These are phyloP conservation scores for Bradypodion ventrale DNA, from an alignment of 2,797 vertebrate species.

Conservation along the genomic window DNA sequence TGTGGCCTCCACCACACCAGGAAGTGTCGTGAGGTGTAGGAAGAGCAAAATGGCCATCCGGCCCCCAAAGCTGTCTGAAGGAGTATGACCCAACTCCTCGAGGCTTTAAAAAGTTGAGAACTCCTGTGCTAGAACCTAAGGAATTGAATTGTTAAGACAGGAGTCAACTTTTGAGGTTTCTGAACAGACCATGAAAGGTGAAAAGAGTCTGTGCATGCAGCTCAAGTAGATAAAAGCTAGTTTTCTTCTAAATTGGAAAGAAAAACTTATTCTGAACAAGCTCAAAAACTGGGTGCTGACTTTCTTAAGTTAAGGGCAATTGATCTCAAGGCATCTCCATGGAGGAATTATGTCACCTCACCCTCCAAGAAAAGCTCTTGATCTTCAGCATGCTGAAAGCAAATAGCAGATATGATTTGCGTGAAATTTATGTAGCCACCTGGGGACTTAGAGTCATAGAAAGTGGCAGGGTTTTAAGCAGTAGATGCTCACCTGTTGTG, in stretches of 20 bases:
- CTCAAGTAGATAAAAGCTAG: neutral
- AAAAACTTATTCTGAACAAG: neutral
- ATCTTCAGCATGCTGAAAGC: neutral
- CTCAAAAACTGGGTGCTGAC: neutral
- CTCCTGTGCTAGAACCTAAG: too few species aligned
- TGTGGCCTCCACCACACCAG: too few species aligned
- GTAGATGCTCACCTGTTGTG: neutral
- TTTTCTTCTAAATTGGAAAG: neutral
- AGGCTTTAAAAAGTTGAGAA: too few species aligned
- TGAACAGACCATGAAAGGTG: neutral
- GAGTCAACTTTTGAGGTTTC: neutral
- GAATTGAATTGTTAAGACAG: neutral
- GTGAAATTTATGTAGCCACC: neutral
- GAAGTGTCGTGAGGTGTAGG: too few species aligned
- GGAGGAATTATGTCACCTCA: neutral
- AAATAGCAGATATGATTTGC: neutral
- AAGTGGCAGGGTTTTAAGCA: neutral
- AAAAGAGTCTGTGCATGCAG: neutral
- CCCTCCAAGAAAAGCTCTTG: neutral
- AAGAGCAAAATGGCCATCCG: too few species aligned
- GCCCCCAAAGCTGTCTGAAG: too few species aligned
- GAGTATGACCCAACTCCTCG: too few species aligned
- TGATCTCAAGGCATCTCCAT: neutral
- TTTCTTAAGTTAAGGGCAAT: constrained; percentile 7
- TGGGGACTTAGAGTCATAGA: neutral